Evolutionary conservation across 2,797 vertebrate genomes (phyloP).

Genomic region (Galago senegalensis): DNA sequence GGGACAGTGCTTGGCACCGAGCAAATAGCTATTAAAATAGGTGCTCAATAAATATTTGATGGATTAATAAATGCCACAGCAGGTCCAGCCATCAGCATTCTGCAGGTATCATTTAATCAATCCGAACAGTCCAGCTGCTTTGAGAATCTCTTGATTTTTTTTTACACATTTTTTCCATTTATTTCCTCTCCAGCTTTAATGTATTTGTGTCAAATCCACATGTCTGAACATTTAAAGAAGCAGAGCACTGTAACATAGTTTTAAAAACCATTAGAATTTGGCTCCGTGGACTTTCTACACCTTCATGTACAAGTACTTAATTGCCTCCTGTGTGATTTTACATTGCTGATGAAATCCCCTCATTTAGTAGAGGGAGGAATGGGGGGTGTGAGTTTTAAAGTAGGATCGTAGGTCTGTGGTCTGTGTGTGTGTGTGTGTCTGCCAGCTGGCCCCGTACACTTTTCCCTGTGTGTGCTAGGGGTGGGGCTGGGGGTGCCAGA

Average conservation of each 20-base stretch:
- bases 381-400: not conserved
- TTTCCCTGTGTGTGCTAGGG: not conserved
- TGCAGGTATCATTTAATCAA: conserved; percentile 66
- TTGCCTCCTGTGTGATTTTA: conserved; percentile 7
- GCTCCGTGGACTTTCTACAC: conserved; percentile 62
- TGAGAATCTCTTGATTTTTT: conserved; percentile 52
- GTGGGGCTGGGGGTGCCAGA: not conserved
- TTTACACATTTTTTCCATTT: conserved; percentile 57
- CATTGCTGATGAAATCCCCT: not conserved
- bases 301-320: conserved; percentile 10
- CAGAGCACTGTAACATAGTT: conserved; percentile 37
- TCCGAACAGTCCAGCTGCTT: conserved; percentile 40
- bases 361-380: not conserved
- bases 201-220: conserved; percentile 77
- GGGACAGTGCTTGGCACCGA: conserved; percentile 38
- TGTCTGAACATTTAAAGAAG: conserved; percentile 67
- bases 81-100: conserved; percentile 57
- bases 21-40: conserved; percentile 69
- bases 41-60: conserved; percentile 71
- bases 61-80: conserved; percentile 26
- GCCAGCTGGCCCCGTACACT: not conserved
- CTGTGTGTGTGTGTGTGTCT: not conserved
- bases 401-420: not conserved
- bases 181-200: conserved; percentile 65
- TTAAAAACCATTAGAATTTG: conserved; percentile 64